These are phyloP conservation scores for Apeira syringaria DNA, from an alignment of 2,888 invertebrate genomes.

Conservation along the genomic window DNA sequence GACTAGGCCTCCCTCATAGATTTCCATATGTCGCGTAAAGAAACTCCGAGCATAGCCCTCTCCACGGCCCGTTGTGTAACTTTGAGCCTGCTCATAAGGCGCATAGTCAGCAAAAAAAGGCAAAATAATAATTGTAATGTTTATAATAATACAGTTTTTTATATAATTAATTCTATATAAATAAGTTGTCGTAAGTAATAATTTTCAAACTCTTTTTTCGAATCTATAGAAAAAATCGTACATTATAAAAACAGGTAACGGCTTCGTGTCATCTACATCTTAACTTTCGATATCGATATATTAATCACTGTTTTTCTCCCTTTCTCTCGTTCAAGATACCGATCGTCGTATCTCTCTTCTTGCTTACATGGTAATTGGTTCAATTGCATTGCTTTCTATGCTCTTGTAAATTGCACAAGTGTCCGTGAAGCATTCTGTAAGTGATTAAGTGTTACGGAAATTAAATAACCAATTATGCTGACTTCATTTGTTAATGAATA, in stretches of 20 bases:
- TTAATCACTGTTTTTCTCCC: constrained; percentile 29
- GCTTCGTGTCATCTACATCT: constrained; percentile 52
- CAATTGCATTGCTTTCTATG: constrained; percentile 35
- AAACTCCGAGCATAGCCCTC: no score
- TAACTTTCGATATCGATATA: constrained; percentile 69
- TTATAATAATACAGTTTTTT: no score
- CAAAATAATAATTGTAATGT: no score
- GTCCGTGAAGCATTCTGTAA: constrained; percentile 8
- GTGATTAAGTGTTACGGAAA: constrained; percentile 14
- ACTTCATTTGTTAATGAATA: constrained; percentile 3
- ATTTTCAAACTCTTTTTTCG: background rate
- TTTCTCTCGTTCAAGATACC: constrained; percentile 1
- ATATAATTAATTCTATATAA: no score
- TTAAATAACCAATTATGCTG: constrained; percentile 1
- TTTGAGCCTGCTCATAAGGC: no score
- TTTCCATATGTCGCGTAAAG: no score
- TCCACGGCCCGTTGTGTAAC: no score
- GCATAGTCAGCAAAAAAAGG: no score
- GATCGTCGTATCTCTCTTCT: constrained; percentile 32
- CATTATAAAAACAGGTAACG: constrained; percentile 47
- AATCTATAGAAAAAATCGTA: constrained; percentile 33
- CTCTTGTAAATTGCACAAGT: constrained; percentile 11
- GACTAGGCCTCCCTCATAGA: no score
- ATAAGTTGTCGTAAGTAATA: background rate
- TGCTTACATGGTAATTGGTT: constrained; percentile 16